Percentiles rank a stretch among this genome's conserved stretches.
Conservation (phyloP, 2,113 vertebrate species). For the Corydoras maculifer region DNA sequence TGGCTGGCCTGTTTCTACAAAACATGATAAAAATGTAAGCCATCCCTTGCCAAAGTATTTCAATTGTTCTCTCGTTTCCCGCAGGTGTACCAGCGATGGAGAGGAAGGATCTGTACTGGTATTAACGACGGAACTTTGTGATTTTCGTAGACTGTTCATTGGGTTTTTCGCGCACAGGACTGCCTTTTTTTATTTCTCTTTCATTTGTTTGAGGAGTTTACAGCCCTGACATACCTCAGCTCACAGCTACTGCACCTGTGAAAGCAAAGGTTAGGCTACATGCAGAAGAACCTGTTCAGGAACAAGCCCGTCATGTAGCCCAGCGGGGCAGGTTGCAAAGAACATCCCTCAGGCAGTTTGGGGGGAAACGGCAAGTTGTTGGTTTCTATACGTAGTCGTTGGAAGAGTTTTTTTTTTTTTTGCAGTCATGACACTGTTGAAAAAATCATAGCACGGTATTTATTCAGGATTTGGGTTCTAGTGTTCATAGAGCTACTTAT, state of each 20-base stretch:
- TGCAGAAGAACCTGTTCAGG: constrained; percentile 56
- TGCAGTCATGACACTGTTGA: too few relatives aligned
- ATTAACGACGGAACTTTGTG: constrained; percentile 40
- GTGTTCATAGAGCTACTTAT: too few relatives aligned
- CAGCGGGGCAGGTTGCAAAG: constrained; percentile 3
- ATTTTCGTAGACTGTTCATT: too few relatives aligned
- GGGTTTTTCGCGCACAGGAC: too few relatives aligned
- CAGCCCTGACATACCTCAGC: constrained; percentile 35
- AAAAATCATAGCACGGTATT: too few relatives aligned
- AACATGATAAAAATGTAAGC: too few relatives aligned
- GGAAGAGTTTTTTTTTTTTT: too few relatives aligned
- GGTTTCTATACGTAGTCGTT: background rate
- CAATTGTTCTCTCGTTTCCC: constrained; percentile 14
- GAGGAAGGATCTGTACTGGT: constrained; percentile 67
- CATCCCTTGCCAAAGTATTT: too few relatives aligned
- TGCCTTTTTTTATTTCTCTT: constrained; percentile 6
- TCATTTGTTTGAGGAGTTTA: constrained; percentile 36
- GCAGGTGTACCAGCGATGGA: constrained; percentile 50
- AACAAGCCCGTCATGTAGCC: constrained; percentile 32
- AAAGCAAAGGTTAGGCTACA: constrained; percentile 12
- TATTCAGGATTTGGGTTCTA: too few relatives aligned
- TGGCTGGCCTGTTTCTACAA: too few relatives aligned
- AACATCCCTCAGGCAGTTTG: constrained; percentile 24
- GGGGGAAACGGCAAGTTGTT: constrained; percentile 1
- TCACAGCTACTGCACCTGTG: constrained; percentile 31